Base-by-base conservation (phyloP, 1,140 invertebrate species). In the Nebria ingens region DNA sequence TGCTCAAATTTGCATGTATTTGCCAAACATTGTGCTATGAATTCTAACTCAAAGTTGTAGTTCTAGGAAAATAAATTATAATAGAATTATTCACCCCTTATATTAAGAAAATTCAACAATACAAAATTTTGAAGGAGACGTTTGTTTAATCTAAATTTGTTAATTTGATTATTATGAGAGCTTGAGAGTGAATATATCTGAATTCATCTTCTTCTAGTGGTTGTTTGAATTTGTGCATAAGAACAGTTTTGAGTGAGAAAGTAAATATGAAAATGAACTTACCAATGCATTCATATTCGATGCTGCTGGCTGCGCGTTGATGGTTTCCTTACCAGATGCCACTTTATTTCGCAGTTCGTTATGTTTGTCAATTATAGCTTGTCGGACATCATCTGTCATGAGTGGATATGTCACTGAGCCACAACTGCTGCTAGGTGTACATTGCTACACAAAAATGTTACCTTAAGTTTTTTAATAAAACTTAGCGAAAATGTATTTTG, bases 31-130 rank as follows among this genome's bases (percentile, higher is more conserved):
- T 78, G 75, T 1, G 81, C 79, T 51, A 82, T 72, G 19, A 60
- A 65, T 19, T 81, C 80, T 13, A 84, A 66, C 62, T 82, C 77
- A 20, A 75, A 73, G 64, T 82, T 76, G 78, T 81, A 83, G 42
- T 64, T 71, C 76, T 77, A 57, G 49, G 60, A 62, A 38, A 25
- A 56, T 21, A 19, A 22, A 57, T n/a, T n/a, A n/a, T n/a, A n/a
- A n/a, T n/a, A n/a, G n/a, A n/a, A n/a, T n/a, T n/a, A n/a, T n/a
- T n/a, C n/a, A n/a, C n/a, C n/a, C n/a, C n/a, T n/a, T n/a, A n/a
- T n/a, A n/a, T n/a, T n/a, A n/a, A n/a, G n/a, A n/a, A n/a, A n/a
- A n/a, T n/a, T n/a, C n/a, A n/a, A n/a, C n/a, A n/a, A n/a, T n/a
- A n/a, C n/a, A n/a, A n/a, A n/a, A n/a, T n/a, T n/a, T n/a, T n/a